Base-by-base conservation (phyloP, 2,113 vertebrate genomes). In the Salminus brasiliensis region DNA sequence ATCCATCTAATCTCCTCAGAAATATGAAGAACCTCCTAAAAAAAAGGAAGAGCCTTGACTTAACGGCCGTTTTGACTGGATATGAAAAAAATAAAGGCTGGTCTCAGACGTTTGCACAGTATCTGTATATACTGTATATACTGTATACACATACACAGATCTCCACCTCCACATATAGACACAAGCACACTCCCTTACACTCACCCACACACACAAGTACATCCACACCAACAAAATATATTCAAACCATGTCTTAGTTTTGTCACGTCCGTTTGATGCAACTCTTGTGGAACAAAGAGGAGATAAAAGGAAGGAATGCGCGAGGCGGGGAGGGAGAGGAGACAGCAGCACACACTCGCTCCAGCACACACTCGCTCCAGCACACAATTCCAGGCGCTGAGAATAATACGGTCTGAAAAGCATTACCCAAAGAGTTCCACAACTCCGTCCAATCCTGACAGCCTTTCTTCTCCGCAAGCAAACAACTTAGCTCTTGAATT, bases 361-460 rank as follows among this genome's bases (percentile, higher is more conserved):
- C 15, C 27, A 34, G 60, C 15, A 32, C 1, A n/a, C 30, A 36
- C 81, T 74, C 41, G 45, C 76, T 83, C 27, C 74, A 69, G 67
- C 53, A 18, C 78, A 67, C 81, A 73, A 66, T 84, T 69, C 49
- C 77, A 57, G 41, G 45, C 65, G 7, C 41, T 71, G 76, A 84
- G 69, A 81, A 83, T 79, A 86, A 84, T 77, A 78, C 59, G 60
- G 68, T 80, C 63, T 83, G 82, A 84, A 81, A 84, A 81, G 81
- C 72, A 71, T 67, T 72, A 80, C 74, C 23, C 75, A 79, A 69
- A 84, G 60, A 55, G 55, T 79, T 81, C 74, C 78, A 75, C 84
- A 76, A 73, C 72, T 77, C 29, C 69, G 81, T 79, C 82, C 79
- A 45, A 25, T 62, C 34, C 72, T 78, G 76, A 69, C 75, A 72